Evolutionary conservation across 2,888 invertebrate species (phyloP).

Genomic region (Xestia rhomboidea): DNA sequence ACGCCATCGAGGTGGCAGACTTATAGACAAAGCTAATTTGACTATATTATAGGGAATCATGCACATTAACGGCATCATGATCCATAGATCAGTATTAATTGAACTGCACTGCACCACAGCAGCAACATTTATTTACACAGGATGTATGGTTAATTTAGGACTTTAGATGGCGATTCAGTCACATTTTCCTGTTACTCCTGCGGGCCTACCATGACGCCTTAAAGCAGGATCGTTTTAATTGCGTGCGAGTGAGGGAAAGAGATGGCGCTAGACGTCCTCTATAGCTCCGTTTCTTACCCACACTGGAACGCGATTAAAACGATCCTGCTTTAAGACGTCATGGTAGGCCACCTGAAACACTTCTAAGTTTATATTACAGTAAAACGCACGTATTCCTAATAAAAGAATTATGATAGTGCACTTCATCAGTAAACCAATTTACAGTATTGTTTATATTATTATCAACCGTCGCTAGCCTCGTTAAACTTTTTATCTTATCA

Average conservation of each 20-base stretch:
- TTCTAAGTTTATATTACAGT: background rate
- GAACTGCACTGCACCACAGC: background rate
- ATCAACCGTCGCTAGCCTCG: slow-evolving; percentile 18
- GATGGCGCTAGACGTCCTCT: too few relatives aligned
- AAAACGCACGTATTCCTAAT: background rate
- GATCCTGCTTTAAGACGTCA: too few relatives aligned
- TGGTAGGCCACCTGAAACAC: too few relatives aligned
- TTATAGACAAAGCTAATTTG: background rate
- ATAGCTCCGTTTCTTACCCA: too few relatives aligned
- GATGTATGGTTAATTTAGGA: background rate
- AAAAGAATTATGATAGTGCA: slow-evolving; percentile 9
- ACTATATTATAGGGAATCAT: background rate
- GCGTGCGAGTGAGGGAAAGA: too few relatives aligned
- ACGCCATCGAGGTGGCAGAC: background rate
- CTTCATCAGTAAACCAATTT: slow-evolving; percentile 1
- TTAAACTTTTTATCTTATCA: slow-evolving; percentile 53
- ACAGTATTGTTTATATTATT: slow-evolving; percentile 20
- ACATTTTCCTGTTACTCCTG: background rate
- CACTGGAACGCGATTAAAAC: too few relatives aligned
- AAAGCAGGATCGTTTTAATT: too few relatives aligned
- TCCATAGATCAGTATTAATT: background rate
- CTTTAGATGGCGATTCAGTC: background rate
- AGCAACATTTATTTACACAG: background rate
- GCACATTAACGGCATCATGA: background rate
- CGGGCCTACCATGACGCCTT: too few relatives aligned